phyloP scores from a whole-genome alignment of 2,888 invertebrate species.

The Hyposoter dolosus region DNA sequence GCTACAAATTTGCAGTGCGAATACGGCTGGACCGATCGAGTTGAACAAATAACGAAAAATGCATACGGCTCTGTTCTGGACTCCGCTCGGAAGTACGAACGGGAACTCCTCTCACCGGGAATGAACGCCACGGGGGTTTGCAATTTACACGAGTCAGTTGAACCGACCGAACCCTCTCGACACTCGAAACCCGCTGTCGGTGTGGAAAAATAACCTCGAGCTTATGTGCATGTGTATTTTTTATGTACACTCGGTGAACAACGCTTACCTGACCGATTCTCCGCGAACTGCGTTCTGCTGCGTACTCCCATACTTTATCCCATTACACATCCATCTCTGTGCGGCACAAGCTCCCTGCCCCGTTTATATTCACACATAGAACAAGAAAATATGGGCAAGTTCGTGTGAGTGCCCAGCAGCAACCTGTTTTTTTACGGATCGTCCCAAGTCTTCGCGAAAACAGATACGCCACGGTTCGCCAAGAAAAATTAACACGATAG shows the following conservation, averaged over 20 bases:
- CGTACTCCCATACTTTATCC: constrained; percentile 51
- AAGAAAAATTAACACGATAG: background rate
- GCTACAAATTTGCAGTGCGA: constrained; percentile 53
- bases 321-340: constrained; percentile 35
- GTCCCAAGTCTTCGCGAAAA: constrained; percentile 11
- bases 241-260: constrained; percentile 35
- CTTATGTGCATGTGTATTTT: constrained; percentile 50
- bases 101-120: constrained; percentile 69
- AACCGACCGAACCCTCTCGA: constrained; percentile 45
- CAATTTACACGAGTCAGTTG: constrained; percentile 69
- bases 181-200: constrained; percentile 59
- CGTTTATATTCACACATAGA: constrained; percentile 42
- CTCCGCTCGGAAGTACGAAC: constrained; percentile 39
- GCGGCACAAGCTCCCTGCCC: constrained; percentile 12
- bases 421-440: constrained; percentile 35
- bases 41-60: constrained; percentile 75
- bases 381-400: constrained; percentile 16
- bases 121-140: constrained; percentile 69
- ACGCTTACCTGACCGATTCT: constrained; percentile 48
- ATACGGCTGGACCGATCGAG: constrained; percentile 54
- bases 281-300: constrained; percentile 55
- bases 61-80: constrained; percentile 56
- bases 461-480: too few relatives aligned
- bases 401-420: constrained; percentile 36
- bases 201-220: constrained; percentile 70